Base-by-base conservation (phyloP, 92 coral and sea anemone genomes). In the Zoanthus solanderi region DNA sequence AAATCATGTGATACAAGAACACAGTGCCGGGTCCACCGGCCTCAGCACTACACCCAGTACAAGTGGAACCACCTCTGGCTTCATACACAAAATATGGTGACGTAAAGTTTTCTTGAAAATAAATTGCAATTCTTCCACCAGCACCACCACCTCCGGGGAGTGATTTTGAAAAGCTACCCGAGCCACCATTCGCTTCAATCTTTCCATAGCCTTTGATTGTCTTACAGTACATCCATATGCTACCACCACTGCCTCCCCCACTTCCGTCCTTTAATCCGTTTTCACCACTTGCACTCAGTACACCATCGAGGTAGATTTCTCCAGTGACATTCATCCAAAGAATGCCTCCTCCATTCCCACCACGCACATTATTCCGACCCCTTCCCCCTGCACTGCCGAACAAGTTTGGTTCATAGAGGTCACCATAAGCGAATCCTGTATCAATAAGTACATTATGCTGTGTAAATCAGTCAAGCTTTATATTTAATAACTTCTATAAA, bases 191-290 rank as follows among this genome's bases (percentile, higher is more conserved):
- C 3, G 87, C 90, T 2, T 93, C 79, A 66, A 93, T 90, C 58
- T 80, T 93, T 5, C 95, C 93, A 76, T 93, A 93, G 2, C 95
- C 95, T 78, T 68, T 71, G 60, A 93, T 88, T 42, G 90, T 84
- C 65, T 90, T 93, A 28, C 95, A 93, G 67, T 88, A 79, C 92
- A 93, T 88, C 95, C 95, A 93, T 7, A 93, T 79, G 75, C 95
- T 93, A 11, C 95, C 95, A 7, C 95, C 95, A 72, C 95, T 93
- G 30, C 95, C 95, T 5, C 95, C 95, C 1, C 95, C 95, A 88
- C 95, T 93, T 2, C 92, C 95, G 23, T 18, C 5, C 17, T 71
- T 17, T 7, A 79, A 88, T 9, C 83, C 95, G 69, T 82, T 67
- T 88, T 93, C 95, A 29, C 93, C 95, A 75, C 88, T 87, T 5